Percentiles rank a stretch among this genome's conserved stretches.
Evolutionary conservation across 2,797 vertebrate species (phyloP).

Genomic region (Champsocephalus esox): DNA sequence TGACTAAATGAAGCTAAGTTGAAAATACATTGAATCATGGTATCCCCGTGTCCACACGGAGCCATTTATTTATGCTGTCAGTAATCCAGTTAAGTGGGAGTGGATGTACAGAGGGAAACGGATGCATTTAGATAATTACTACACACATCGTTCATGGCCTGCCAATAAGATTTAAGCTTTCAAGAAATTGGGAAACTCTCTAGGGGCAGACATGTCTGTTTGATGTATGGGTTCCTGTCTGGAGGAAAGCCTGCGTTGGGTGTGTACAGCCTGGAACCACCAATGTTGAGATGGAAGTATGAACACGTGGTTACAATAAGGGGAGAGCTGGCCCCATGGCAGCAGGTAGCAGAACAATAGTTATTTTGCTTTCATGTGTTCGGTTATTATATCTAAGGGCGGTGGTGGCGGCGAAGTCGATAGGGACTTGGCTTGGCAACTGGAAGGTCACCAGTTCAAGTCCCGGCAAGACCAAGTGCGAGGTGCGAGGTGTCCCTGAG

Average conservation of each 20-base stretch:
- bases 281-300: slow-evolving; percentile 13
- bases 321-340: slow-evolving; percentile 26
- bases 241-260: background rate
- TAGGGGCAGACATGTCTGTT: background rate
- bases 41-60: slow-evolving; percentile 16
- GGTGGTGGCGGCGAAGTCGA: too few relatives aligned
- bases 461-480: too few relatives aligned
- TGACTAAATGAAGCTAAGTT: background rate
- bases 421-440: too few relatives aligned
- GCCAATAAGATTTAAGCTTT: slow-evolving; percentile 64
- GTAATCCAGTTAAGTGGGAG: slow-evolving; percentile 63
- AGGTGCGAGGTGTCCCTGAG: too few relatives aligned
- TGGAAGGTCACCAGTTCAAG: too few relatives aligned
- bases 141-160: slow-evolving; percentile 48
- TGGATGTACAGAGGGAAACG: slow-evolving; percentile 30
- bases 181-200: slow-evolving; percentile 37
- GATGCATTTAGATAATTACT: slow-evolving; percentile 67
- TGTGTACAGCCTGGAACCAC: background rate
- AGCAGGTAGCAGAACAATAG: slow-evolving; percentile 14
- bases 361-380: background rate
- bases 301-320: slow-evolving; percentile 30
- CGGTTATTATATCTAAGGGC: background rate
- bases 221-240: background rate
- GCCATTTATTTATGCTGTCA: slow-evolving; percentile 10
- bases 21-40: slow-evolving; percentile 13